Conservation (phyloP, 2,797 vertebrate genomes). For the Spatula clypeata region DNA sequence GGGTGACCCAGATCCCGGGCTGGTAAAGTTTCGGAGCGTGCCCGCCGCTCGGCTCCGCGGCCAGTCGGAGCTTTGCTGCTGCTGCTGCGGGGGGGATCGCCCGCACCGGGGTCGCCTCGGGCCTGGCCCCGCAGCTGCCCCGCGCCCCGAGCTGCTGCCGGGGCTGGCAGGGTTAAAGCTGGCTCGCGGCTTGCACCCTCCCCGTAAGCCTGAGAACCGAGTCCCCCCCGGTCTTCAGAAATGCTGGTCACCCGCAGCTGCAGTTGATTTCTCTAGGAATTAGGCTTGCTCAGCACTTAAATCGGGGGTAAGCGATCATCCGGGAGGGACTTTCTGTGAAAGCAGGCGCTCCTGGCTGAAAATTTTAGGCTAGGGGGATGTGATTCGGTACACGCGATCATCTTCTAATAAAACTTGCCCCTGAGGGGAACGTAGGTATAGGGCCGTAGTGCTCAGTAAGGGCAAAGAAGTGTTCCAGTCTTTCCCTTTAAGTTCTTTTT, state of each 20-base stretch:
- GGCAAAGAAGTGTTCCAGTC: not conserved
- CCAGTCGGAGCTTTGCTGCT: not conserved
- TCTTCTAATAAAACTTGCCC: constrained; percentile 13
- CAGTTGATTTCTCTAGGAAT: constrained; percentile 44
- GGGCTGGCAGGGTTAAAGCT: not conserved
- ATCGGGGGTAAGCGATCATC: not conserved
- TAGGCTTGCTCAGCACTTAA: constrained; percentile 40
- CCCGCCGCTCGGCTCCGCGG: not conserved
- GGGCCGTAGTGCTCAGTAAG: not conserved
- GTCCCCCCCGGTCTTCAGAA: constrained; percentile 11
- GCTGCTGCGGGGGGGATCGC: not conserved
- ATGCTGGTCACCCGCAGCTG: not conserved
- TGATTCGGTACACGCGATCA: not conserved
- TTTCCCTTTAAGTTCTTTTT: not conserved
- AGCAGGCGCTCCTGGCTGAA: constrained; percentile 4
- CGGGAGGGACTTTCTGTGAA: not conserved
- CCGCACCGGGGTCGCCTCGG: not conserved
- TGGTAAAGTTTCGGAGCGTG: not conserved
- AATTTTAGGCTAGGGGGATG: not conserved
- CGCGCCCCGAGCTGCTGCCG: not conserved
- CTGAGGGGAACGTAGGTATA: not conserved
- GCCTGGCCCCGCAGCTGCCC: not conserved
- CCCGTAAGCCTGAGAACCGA: constrained; percentile 3
- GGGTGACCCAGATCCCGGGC: constrained; percentile 13
- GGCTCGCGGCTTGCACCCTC: not conserved